phyloP scores from a whole-genome alignment of 2,888 invertebrate species.

The Coelopa pilipes region DNA sequence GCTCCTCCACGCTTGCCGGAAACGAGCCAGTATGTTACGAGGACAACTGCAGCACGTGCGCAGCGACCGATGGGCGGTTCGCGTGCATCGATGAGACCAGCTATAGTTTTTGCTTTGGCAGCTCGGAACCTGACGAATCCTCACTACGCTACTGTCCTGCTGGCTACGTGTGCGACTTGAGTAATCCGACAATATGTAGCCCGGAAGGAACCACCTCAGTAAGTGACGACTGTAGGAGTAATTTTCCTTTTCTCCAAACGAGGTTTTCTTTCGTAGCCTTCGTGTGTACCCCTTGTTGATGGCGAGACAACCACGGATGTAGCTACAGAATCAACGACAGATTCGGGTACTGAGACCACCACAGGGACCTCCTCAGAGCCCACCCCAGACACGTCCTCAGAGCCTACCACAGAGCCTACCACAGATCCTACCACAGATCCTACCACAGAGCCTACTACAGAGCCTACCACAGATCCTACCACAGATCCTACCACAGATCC shows the following conservation, averaged over 20 bases:
- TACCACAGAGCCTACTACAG: not conserved
- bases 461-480: not conserved
- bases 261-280: not conserved
- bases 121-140: not conserved
- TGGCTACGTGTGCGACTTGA: conserved; percentile 19
- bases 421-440: not conserved
- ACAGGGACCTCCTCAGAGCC: not conserved
- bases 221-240: not conserved
- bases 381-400: not conserved
- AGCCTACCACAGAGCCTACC: not conserved
- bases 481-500: not conserved
- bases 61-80: not conserved
- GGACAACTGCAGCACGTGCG: conserved; percentile 25
- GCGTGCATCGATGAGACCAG: conserved; percentile 23
- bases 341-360: not conserved
- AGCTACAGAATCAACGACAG: not conserved
- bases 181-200: not conserved
- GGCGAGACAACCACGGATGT: not conserved
- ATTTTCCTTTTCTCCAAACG: not conserved
- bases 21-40: not conserved
- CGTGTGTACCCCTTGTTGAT: conserved; percentile 3
- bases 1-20: not conserved
- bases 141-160: conserved; percentile 13
- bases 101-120: conserved; percentile 29
- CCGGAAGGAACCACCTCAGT: not conserved